Evolutionary conservation across 2,113 vertebrate species (phyloP), one percentile per base, ranked within the genome.

Genomic region (Phyllostomus hastatus): DNA sequence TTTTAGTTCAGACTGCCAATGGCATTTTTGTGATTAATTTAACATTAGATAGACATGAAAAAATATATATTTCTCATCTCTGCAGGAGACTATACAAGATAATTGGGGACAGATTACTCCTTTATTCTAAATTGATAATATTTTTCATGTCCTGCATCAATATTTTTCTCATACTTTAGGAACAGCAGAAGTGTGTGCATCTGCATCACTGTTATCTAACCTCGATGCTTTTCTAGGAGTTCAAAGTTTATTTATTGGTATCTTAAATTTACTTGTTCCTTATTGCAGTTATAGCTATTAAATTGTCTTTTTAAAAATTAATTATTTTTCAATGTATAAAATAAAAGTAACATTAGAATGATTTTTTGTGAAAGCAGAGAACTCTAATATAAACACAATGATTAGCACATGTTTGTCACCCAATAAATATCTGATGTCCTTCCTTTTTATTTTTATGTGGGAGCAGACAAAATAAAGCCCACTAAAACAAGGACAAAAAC

Each of bases 21-120:
- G 90, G 31, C 41, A 59, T 95, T 96, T 96, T 96, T 95, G 64
- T 41, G 90, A 97, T 97, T 96, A 96, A 96, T 85, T 92, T 90
- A 96, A 93, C 86, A 76, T 94, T 95, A 96, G 35, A 41, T 96
- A 61, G 88, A 80, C 75, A 94, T 26, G 38, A 52, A 90, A 48
- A 93, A 95, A 78, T n/a, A 61, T 61, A 88, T 76, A 90, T 22
- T 87, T 95, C 11, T 80, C 80, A 92, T 95, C 91, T 95, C 85
- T 84, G 81, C 41, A 94, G 88, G 91, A 90, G 88, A 92, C 57
- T 69, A 16, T 59, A 50, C 38, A 92, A 80, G 70, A 88, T 94
- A 95, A 96, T 69, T 85, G 16, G 50, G 61, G 73, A 75, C 93
- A 96, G 35, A 96, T 90, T 95, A 91, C n/a, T 35, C 76, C 75